A percentile compares a stretch with the other conserved stretches of the same genome.
These are phyloP conservation scores for Ailurus styani DNA, from an alignment of 2,113 vertebrate genomes.

Conservation along the genomic window DNA sequence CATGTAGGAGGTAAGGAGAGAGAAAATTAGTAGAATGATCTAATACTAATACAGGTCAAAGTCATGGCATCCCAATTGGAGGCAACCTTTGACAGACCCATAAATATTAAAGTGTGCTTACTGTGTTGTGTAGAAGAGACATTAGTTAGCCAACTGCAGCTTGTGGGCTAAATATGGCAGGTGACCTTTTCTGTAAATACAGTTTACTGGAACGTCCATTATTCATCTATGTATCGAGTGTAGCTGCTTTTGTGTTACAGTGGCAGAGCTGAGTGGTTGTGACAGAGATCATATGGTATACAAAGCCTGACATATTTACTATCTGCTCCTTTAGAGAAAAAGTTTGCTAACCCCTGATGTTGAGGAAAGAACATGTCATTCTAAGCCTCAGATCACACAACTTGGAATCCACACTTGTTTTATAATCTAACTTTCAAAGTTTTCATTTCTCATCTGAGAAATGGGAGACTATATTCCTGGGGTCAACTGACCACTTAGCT, in stretches of 20 bases:
- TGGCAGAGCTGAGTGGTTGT: not conserved
- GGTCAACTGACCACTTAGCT: not conserved
- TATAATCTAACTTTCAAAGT: not conserved
- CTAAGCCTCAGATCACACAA: not conserved
- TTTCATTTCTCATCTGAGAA: not conserved
- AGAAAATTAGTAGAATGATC: not conserved
- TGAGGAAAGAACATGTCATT: not conserved
- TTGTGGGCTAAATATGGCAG: not conserved
- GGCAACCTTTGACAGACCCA: not conserved
- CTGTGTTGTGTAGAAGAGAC: not conserved
- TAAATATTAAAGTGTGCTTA: not conserved
- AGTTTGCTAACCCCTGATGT: not conserved
- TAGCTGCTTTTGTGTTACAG: not conserved
- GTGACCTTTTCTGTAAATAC: not conserved
- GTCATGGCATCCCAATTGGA: not conserved
- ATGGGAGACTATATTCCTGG: not conserved
- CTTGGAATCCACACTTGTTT: not conserved
- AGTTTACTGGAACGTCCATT: not conserved
- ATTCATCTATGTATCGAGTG: not conserved
- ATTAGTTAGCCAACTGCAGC: not conserved
- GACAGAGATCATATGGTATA: not conserved
- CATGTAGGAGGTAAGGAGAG: not conserved
- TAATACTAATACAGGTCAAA: not conserved
- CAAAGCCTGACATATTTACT: conserved; percentile 11
- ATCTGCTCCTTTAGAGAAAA: not conserved